Conservation (phyloP, 92 coral and sea anemone genomes). For the Palythoa grandis region DNA sequence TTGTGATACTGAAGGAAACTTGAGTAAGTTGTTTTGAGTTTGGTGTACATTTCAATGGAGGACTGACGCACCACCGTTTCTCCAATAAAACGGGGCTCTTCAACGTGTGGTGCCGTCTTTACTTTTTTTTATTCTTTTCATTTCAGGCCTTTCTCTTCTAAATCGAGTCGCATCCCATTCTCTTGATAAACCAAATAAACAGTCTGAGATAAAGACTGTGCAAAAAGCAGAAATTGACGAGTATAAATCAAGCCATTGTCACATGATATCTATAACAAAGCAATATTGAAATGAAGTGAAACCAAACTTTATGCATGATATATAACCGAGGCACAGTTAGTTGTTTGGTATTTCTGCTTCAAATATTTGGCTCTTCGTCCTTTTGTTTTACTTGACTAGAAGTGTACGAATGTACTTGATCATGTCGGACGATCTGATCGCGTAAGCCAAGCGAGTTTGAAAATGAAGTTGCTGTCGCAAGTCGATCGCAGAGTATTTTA, state of each 20-base stretch:
- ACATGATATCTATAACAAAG: neutral
- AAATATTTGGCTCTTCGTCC: neutral
- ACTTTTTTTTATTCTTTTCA: constrained; percentile 46
- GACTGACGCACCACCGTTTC: constrained; percentile 62
- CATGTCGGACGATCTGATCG: neutral
- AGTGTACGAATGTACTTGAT: neutral
- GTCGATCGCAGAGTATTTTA: neutral
- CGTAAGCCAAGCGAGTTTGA: neutral
- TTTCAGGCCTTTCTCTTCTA: constrained; percentile 42
- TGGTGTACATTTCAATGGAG: constrained; percentile 31
- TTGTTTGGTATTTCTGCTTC: neutral
- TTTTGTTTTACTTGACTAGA: neutral
- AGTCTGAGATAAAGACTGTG: constrained; percentile 97
- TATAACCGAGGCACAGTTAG: too few relatives aligned
- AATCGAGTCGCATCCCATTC: constrained; percentile 26
- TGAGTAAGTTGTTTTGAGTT: constrained; percentile 87
- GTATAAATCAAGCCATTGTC: neutral
- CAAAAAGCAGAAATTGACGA: neutral
- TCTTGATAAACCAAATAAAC: constrained; percentile 59
- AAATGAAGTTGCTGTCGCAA: neutral
- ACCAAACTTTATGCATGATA: neutral
- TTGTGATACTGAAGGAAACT: constrained; percentile 72
- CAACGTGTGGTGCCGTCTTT: constrained; percentile 63
- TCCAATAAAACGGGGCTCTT: constrained; percentile 84
- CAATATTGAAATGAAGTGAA: neutral